Percentiles rank a stretch among this genome's conserved stretches.
These are phyloP conservation scores for Atherinomorus stipes DNA, from an alignment of 2,113 vertebrate genomes.

Conservation along the genomic window DNA sequence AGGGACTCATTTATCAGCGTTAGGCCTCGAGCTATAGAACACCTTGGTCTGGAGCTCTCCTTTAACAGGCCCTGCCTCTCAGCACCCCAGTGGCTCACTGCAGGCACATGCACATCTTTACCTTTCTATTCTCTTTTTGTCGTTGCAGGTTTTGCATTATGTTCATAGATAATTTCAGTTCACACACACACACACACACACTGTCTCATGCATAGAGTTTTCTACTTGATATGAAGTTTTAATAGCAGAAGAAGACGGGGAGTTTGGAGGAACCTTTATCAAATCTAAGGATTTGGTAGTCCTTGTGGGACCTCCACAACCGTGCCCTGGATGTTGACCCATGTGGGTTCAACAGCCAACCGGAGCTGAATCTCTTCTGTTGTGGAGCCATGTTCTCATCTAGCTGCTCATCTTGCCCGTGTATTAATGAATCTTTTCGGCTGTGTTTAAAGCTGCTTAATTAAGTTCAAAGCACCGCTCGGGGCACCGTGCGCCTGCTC, in stretches of 20 bases:
- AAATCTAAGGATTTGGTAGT: constrained; percentile 45
- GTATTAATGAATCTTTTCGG: constrained; percentile 82
- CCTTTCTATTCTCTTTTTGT: constrained; percentile 24
- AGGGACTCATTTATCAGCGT: constrained; percentile 87
- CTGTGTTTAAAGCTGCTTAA: constrained; percentile 85
- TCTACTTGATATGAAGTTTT: background rate
- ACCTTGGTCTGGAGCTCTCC: constrained; percentile 81
- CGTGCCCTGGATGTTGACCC: constrained; percentile 43
- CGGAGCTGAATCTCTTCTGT: constrained; percentile 38
- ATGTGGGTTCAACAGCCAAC: constrained; percentile 53
- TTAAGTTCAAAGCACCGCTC: constrained; percentile 83
- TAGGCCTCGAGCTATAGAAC: constrained; percentile 82
- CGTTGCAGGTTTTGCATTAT: background rate
- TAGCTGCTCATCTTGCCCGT: constrained; percentile 72
- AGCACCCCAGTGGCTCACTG: constrained; percentile 66
- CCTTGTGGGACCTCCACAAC: constrained; percentile 48
- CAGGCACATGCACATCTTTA: constrained; percentile 48
- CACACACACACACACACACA: background rate
- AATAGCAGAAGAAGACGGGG: background rate
- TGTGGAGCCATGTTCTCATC: constrained; percentile 59
- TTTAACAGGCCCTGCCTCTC: constrained; percentile 73
- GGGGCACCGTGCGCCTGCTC: constrained; percentile 75
- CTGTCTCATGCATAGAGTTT: background rate
- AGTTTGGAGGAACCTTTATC: constrained; percentile 37
- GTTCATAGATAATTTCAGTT: background rate